Evolutionary conservation across 1,140 invertebrate genomes (phyloP).

Genomic region (Brachionus rotundiformis): DNA sequence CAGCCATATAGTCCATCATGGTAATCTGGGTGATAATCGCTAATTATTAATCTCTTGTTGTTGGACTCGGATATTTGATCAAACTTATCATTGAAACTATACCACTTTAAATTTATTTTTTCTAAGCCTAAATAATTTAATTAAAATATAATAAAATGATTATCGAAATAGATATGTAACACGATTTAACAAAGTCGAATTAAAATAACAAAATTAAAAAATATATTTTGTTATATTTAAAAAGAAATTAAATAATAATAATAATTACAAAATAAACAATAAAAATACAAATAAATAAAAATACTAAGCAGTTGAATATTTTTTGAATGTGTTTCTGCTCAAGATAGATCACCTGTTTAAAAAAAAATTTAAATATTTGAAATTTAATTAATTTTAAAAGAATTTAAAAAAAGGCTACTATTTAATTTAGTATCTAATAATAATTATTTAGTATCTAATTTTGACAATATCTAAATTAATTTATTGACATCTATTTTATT

Average conservation of each 20-base stretch:
- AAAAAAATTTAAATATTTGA: neutral
- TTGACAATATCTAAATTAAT: too few species aligned
- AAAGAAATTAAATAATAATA: neutral
- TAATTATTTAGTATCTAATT: too few species aligned
- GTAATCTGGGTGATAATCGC: neutral
- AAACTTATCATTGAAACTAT: neutral
- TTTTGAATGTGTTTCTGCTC: neutral
- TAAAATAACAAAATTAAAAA: neutral
- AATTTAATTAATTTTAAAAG: too few species aligned
- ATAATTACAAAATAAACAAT: constrained; percentile 8
- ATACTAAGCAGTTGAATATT: neutral
- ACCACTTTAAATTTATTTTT: neutral
- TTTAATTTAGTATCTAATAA: too few species aligned
- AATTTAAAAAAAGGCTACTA: too few species aligned
- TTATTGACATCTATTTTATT: too few species aligned
- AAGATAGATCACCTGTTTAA: neutral
- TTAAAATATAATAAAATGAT: neutral
- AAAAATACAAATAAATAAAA: neutral
- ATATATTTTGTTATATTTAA: neutral
- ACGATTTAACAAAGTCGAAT: neutral
- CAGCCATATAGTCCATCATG: constrained; percentile 5
- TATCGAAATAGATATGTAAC: neutral
- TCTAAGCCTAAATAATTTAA: neutral
- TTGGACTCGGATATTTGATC: neutral
- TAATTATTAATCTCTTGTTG: neutral